These are phyloP conservation scores for Drosophila novamexicana DNA, from an alignment of 1,140 invertebrate species.

Conservation along the genomic window DNA sequence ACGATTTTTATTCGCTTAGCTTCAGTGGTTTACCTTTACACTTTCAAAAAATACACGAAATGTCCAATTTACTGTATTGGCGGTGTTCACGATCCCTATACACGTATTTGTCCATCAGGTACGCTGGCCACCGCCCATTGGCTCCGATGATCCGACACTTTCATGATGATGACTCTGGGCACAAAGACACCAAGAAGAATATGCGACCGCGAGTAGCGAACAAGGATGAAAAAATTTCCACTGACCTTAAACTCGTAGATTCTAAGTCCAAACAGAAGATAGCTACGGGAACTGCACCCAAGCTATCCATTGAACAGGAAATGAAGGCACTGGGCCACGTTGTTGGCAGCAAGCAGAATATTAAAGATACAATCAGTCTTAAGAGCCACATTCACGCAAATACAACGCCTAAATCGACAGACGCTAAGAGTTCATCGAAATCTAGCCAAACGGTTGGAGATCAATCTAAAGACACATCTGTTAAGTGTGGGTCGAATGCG, in stretches of 20 bases:
- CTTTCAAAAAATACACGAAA: background rate
- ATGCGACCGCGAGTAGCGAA: background rate
- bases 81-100: background rate
- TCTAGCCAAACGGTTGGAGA: background rate
- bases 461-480: background rate
- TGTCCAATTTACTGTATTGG: constrained; percentile 4
- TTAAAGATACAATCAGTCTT: background rate
- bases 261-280: background rate
- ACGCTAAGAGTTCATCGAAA: background rate
- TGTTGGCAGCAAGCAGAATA: background rate
- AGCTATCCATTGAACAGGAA: background rate
- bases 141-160: background rate
- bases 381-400: background rate
- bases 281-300: background rate
- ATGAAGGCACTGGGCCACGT: background rate
- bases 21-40: background rate
- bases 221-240: no score
- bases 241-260: no score
- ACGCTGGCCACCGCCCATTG: background rate
- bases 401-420: no score
- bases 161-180: background rate
- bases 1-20: background rate
- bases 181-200: background rate
- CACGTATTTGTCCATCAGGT: background rate
- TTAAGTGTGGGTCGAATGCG: background rate